Evolutionary conservation across 2,113 vertebrate genomes (phyloP).

Genomic region (Thamnophis sirtalis): DNA sequence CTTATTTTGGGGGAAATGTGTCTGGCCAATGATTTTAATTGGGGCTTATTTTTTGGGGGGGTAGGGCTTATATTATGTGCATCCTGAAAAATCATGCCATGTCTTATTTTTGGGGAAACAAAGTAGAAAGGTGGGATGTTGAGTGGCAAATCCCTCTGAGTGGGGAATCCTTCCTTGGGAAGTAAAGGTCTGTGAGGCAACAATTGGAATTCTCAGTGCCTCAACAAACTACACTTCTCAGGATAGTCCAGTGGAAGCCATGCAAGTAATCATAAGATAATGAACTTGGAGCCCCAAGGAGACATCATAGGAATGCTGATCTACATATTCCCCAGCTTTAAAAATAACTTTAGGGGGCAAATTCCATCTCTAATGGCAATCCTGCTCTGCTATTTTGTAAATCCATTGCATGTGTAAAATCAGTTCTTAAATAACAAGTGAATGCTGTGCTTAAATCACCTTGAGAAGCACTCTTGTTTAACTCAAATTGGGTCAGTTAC

Average conservation of each 20-base stretch:
- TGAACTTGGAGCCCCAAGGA: neutral
- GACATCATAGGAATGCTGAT: neutral
- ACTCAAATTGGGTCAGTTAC: slow-evolving; percentile 15
- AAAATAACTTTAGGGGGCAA: neutral
- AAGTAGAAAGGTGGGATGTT: neutral
- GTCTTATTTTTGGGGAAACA: no score
- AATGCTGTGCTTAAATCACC: neutral
- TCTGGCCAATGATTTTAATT: no score
- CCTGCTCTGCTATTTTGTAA: neutral
- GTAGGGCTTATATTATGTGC: no score
- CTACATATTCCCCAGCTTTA: neutral
- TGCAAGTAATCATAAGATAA: neutral
- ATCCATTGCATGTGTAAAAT: neutral
- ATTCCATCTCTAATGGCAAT: neutral
- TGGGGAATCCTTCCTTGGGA: neutral
- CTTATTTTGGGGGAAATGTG: no score
- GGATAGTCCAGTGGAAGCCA: neutral
- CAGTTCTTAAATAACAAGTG: neutral
- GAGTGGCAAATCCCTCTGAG: neutral
- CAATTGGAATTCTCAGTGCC: neutral
- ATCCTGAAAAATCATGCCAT: no score
- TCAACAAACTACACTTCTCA: neutral
- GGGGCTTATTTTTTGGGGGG: no score
- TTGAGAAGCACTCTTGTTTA: slow-evolving; percentile 6
- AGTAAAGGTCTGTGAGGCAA: neutral